Conservation (phyloP, 2,113 vertebrate genomes). For the Lucifuga dentata region DNA sequence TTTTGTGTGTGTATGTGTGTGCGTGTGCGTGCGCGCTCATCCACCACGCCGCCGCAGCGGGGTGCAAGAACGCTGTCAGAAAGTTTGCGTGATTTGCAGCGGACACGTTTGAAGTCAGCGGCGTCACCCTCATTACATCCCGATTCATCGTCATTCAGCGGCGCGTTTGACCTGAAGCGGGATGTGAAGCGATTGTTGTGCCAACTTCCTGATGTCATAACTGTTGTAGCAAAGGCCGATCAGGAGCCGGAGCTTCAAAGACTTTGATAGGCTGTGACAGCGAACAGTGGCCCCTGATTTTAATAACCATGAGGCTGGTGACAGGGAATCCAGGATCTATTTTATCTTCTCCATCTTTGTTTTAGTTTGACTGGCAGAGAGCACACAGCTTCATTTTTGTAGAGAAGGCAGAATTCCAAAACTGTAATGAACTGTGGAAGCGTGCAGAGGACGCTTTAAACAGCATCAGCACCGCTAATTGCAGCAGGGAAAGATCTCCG, state of each 20-base stretch:
- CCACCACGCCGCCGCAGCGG: constrained; percentile 10
- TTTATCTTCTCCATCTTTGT: constrained; percentile 1
- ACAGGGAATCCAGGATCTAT: constrained; percentile 18
- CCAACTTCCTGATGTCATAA: constrained; percentile 43
- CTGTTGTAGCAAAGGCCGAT: constrained; percentile 56
- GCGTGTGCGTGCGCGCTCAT: neutral
- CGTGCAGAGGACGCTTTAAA: no score
- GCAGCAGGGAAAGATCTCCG: no score
- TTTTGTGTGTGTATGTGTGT: constrained; percentile 4
- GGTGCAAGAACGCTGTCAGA: constrained; percentile 45
- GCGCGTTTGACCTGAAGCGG: constrained; percentile 26
- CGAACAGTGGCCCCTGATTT: constrained; percentile 27
- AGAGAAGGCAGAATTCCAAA: no score
- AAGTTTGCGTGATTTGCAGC: constrained; percentile 49
- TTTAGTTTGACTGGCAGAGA: neutral
- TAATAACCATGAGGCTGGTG: constrained; percentile 24
- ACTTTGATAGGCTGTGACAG: constrained; percentile 57
- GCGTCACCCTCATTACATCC: constrained; percentile 32
- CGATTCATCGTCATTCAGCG: constrained; percentile 58
- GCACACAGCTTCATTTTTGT: no score
- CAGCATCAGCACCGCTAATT: no score
- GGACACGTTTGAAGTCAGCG: constrained; percentile 45
- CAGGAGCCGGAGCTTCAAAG: constrained; percentile 30
- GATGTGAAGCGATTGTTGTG: constrained; percentile 24
- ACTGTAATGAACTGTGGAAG: no score